Evolutionary conservation across 1,140 invertebrate genomes (phyloP).

Genomic region (Drosophila miranda): DNA sequence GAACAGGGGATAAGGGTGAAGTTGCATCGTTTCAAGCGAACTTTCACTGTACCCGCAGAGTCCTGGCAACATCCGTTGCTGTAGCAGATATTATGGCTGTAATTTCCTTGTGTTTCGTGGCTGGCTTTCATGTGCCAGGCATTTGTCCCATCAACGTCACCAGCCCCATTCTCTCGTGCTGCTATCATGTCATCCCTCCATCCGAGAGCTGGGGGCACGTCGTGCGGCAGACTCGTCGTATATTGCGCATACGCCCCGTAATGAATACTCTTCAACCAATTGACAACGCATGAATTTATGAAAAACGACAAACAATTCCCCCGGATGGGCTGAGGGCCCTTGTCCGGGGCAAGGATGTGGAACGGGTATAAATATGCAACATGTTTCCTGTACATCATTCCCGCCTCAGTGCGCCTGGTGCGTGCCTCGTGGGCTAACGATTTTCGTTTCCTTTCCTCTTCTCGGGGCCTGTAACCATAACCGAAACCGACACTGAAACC

Average conservation of each 20-base stretch:
- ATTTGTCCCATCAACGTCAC: constrained; percentile 55
- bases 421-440: constrained; percentile 49
- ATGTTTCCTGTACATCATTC: constrained; percentile 58
- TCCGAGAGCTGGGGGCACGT: constrained; percentile 9
- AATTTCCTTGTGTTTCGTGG: constrained; percentile 54
- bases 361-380: constrained; percentile 60
- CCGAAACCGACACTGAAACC: constrained; percentile 12
- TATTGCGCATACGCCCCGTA: constrained; percentile 73
- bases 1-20: not conserved
- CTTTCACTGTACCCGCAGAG: constrained; percentile 28
- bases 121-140: constrained; percentile 58
- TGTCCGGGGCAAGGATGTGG: constrained; percentile 13
- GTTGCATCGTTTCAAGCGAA: constrained; percentile 6
- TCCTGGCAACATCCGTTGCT: constrained; percentile 16
- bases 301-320: constrained; percentile 63
- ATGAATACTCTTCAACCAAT: constrained; percentile 57
- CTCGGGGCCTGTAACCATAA: constrained; percentile 6
- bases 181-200: constrained; percentile 3
- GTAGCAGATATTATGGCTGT: constrained; percentile 51
- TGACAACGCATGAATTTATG: constrained; percentile 67
- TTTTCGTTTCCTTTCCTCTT: not conserved
- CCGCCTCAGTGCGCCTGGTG: constrained; percentile 28
- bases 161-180: not conserved
- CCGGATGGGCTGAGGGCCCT: not conserved
- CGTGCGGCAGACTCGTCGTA: constrained; percentile 36